phyloP scores from a whole-genome alignment of 2,797 vertebrate species.

The Lacerta agilis region DNA sequence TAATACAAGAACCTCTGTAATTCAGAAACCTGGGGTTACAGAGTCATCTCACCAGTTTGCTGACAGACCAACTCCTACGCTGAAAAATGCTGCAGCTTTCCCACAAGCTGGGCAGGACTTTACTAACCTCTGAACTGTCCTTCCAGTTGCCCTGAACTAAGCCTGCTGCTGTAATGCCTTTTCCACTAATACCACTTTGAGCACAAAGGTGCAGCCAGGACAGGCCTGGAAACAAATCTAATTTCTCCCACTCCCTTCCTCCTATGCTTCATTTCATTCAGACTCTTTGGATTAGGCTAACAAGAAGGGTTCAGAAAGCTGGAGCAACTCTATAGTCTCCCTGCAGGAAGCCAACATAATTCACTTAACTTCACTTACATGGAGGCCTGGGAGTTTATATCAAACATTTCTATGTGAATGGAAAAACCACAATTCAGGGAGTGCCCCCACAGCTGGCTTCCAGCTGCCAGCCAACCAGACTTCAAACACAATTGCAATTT shows the following conservation, averaged over 20 bases:
- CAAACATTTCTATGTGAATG: conserved; percentile 29
- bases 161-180: not conserved
- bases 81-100: conserved; percentile 34
- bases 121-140: conserved; percentile 10
- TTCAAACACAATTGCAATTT: conserved; percentile 46
- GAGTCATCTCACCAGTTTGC: conserved; percentile 57
- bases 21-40: conserved; percentile 58
- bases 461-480: conserved; percentile 54
- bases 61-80: not conserved
- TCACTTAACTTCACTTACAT: not conserved
- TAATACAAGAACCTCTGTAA: conserved; percentile 63
- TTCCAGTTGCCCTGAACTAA: not conserved
- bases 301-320: conserved; percentile 10
- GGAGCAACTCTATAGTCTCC: not conserved
- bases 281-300: accelerated
- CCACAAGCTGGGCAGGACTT: not conserved
- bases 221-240: conserved; percentile 15
- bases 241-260: accelerated
- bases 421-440: accelerated
- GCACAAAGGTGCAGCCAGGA: not conserved
- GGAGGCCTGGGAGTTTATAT: not conserved
- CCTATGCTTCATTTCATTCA: not conserved
- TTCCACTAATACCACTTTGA: not conserved
- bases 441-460: conserved; percentile 39
- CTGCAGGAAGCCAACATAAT: conserved; percentile 14